Evolutionary conservation across 1,140 invertebrate species (phyloP).

Genomic region (Steinernema khuongi): DNA sequence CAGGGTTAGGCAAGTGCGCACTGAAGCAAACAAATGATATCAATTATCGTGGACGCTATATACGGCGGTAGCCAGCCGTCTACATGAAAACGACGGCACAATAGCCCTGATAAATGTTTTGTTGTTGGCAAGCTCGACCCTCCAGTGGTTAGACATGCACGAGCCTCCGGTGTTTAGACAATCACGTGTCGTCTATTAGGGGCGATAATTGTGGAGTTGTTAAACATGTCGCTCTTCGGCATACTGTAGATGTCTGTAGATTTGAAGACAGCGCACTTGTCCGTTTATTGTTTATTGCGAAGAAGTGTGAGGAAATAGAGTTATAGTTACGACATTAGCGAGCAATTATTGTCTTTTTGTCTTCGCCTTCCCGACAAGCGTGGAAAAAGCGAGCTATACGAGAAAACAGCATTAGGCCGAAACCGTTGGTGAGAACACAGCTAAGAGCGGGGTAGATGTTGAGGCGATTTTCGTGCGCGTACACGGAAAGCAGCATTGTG

Average conservation of each 20-base stretch:
- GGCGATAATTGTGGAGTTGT: too few relatives aligned
- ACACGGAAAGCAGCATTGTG: conserved; percentile 42
- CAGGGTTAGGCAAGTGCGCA: too few relatives aligned
- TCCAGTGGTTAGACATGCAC: too few relatives aligned
- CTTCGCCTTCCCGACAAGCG: background rate
- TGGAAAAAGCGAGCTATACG: background rate
- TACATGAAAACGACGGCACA: too few relatives aligned
- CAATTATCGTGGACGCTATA: too few relatives aligned
- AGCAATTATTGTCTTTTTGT: conserved; percentile 5
- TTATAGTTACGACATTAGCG: background rate
- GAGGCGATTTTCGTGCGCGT: conserved; percentile 42
- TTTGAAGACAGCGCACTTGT: background rate
- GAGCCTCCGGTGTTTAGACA: too few relatives aligned
- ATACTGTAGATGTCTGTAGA: background rate
- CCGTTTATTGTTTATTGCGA: background rate
- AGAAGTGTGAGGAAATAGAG: background rate
- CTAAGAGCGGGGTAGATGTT: conserved; percentile 47
- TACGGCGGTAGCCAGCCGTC: too few relatives aligned
- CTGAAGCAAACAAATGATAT: too few relatives aligned
- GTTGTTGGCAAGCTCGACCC: too few relatives aligned
- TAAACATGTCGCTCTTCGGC: too few relatives aligned
- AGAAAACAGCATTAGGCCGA: conserved; percentile 43
- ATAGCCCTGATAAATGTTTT: too few relatives aligned
- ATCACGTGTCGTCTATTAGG: too few relatives aligned
- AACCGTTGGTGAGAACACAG: conserved; percentile 44